Conservation (phyloP, 1,140 invertebrate genomes). For the Sesamia nonagrioides region DNA sequence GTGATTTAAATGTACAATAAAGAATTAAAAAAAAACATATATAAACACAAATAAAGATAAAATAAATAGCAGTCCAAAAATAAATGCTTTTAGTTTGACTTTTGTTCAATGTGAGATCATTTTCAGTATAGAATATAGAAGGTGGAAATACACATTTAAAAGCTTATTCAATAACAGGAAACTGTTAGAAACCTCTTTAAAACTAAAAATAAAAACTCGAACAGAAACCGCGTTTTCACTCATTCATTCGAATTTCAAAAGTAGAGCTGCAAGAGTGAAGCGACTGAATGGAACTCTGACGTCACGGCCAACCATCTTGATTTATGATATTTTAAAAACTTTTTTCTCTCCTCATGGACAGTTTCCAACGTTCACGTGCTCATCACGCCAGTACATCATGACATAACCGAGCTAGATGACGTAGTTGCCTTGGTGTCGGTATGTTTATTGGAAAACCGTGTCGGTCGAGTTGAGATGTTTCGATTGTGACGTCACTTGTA, state of each 20-base stretch:
- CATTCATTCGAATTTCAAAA: conserved; percentile 50
- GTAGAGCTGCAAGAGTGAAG: conserved; percentile 49
- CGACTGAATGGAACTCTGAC: conserved; percentile 66
- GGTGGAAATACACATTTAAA: not conserved
- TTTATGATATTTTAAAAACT: conserved; percentile 68
- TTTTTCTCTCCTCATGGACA: conserved; percentile 57
- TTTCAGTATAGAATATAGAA: not conserved
- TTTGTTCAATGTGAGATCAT: too few relatives aligned
- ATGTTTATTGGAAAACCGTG: conserved; percentile 1
- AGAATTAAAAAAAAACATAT: too few relatives aligned
- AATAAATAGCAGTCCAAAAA: too few relatives aligned
- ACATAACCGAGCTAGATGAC: conserved; percentile 35
- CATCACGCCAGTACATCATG: conserved; percentile 46
- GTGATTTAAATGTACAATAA: too few relatives aligned
- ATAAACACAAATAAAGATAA: too few relatives aligned
- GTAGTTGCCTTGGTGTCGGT: conserved; percentile 14
- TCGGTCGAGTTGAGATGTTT: not conserved
- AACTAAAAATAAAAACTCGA: conserved; percentile 17
- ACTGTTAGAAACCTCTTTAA: not conserved
- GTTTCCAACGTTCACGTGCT: conserved; percentile 53
- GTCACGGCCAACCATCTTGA: conserved; percentile 61
- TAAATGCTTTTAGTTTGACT: too few relatives aligned
- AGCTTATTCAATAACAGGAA: not conserved
- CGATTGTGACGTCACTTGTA: not conserved
- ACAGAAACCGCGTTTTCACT: not conserved